A percentile compares a stretch with the other conserved stretches of the same genome.
Evolutionary conservation across 2,797 vertebrate species (phyloP).

Genomic region (Hemibagrus guttatus): DNA sequence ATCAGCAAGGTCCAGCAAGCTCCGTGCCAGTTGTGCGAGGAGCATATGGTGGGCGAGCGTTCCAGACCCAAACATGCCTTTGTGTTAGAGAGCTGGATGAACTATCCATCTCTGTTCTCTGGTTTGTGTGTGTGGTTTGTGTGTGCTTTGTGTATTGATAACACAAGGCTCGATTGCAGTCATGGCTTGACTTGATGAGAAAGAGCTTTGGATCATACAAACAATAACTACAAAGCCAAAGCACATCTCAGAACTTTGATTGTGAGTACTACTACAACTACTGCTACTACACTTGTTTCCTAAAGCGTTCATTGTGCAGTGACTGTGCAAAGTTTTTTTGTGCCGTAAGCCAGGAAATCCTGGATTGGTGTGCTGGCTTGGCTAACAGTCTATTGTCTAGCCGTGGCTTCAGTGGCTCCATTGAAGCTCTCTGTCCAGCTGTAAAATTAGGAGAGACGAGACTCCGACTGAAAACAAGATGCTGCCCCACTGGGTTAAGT

Average conservation of each 20-base stretch:
- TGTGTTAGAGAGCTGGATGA: neutral
- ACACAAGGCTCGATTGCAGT: neutral
- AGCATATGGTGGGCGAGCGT: slow-evolving; percentile 44
- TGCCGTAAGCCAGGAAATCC: slow-evolving; percentile 77
- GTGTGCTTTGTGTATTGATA: neutral
- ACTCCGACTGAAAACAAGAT: slow-evolving; percentile 70
- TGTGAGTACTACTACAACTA: neutral
- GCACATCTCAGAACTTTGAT: neutral
- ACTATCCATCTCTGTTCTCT: neutral
- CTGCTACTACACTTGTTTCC: neutral
- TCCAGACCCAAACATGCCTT: neutral
- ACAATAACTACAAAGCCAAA: slow-evolving; percentile 19
- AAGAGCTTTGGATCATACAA: slow-evolving; percentile 47
- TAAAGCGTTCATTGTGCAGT: slow-evolving; percentile 54
- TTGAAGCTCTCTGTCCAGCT: slow-evolving; percentile 79
- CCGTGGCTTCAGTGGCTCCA: slow-evolving; percentile 67
- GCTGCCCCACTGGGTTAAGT: slow-evolving; percentile 58
- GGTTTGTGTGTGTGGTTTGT: too few species aligned
- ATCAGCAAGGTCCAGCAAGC: slow-evolving; percentile 67
- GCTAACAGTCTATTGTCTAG: slow-evolving; percentile 68
- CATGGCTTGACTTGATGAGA: slow-evolving; percentile 29
- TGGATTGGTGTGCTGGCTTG: slow-evolving; percentile 66
- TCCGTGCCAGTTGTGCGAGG: slow-evolving; percentile 61
- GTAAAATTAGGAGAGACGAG: slow-evolving; percentile 72
- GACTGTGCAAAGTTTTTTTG: slow-evolving; percentile 45